Evolutionary conservation across 2,888 invertebrate species (phyloP).

Genomic region (Drosophila seclusa): DNA sequence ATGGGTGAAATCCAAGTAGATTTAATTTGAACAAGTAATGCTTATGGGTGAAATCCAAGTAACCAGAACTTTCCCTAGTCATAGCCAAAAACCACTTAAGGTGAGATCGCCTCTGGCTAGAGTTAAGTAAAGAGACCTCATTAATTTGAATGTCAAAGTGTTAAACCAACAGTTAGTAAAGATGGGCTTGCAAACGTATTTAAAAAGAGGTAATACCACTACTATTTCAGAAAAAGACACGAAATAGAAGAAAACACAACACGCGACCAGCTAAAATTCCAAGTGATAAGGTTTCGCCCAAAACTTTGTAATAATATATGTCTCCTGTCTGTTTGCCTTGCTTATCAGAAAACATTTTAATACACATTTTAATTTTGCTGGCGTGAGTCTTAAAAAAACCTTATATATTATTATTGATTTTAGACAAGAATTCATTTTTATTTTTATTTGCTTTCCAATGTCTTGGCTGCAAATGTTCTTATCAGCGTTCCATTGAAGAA

Average conservation of each 20-base stretch:
- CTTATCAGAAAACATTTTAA: constrained; percentile 55
- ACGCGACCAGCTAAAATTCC: background rate
- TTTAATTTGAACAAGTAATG: constrained; percentile 27
- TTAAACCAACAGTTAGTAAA: background rate
- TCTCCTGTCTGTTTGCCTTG: background rate
- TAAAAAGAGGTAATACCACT: background rate
- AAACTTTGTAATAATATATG: constrained; percentile 25
- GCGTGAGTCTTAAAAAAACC: constrained; percentile 34
- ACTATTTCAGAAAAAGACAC: background rate
- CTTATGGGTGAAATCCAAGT: constrained; percentile 17
- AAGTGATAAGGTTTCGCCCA: background rate
- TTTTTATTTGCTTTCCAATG: constrained; percentile 27
- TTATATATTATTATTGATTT: constrained; percentile 30
- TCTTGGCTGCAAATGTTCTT: constrained; percentile 31
- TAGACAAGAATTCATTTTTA: background rate
- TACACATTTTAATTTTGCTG: constrained; percentile 58
- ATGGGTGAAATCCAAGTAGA: constrained; percentile 2
- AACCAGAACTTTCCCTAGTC: constrained; percentile 65
- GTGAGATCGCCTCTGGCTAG: constrained; percentile 9
- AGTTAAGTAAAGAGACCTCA: constrained; percentile 1
- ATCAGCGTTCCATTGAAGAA: constrained; percentile 24
- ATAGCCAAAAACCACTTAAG: background rate
- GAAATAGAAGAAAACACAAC: background rate
- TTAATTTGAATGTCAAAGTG: constrained; percentile 25
- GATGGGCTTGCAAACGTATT: constrained; percentile 1